Evolutionary conservation across 30 jellyfish, hydroid and myxozoan species (phyloP).

Genomic region (Cassiopea andromeda): DNA sequence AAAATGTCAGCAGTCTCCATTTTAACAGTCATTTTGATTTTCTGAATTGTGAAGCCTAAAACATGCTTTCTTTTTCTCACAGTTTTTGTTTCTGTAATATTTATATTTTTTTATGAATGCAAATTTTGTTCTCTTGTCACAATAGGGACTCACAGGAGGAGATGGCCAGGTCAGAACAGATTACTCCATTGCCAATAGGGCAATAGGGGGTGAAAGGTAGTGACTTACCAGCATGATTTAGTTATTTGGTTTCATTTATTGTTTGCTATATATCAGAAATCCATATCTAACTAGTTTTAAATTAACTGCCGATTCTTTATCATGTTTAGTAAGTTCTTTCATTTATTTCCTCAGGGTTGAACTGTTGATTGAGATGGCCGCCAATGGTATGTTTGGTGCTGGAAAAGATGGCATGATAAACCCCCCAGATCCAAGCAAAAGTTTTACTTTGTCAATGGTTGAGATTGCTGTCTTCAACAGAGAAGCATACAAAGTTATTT

Average conservation of each 20-base stretch:
- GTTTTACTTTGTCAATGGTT: slow-evolving; percentile 63
- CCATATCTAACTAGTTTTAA: too few relatives aligned
- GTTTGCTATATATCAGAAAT: too few relatives aligned
- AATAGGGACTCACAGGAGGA: slow-evolving; percentile 96
- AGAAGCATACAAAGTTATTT: slow-evolving; percentile 44
- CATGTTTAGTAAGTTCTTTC: neutral
- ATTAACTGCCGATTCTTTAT: too few relatives aligned
- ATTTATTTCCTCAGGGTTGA: slow-evolving; percentile 40
- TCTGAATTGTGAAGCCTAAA: too few relatives aligned
- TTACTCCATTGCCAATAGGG: slow-evolving; percentile 56
- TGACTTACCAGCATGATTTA: neutral
- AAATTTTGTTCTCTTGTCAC: neutral
- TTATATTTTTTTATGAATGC: neutral
- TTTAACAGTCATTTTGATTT: too few relatives aligned
- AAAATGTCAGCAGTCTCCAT: too few relatives aligned
- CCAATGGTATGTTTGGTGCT: slow-evolving; percentile 98
- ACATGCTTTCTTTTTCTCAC: neutral
- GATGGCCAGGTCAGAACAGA: slow-evolving; percentile 89
- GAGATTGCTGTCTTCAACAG: slow-evolving; percentile 79
- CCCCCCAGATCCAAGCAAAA: slow-evolving; percentile 84
- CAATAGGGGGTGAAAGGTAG: slow-evolving; percentile 75
- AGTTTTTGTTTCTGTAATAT: neutral
- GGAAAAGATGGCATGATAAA: slow-evolving; percentile 88
- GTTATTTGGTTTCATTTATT: too few relatives aligned
- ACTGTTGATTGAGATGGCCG: slow-evolving; percentile 92